Evolutionary conservation across 2,888 invertebrate species (phyloP).

Genomic region (Drosophila anomalata): DNA sequence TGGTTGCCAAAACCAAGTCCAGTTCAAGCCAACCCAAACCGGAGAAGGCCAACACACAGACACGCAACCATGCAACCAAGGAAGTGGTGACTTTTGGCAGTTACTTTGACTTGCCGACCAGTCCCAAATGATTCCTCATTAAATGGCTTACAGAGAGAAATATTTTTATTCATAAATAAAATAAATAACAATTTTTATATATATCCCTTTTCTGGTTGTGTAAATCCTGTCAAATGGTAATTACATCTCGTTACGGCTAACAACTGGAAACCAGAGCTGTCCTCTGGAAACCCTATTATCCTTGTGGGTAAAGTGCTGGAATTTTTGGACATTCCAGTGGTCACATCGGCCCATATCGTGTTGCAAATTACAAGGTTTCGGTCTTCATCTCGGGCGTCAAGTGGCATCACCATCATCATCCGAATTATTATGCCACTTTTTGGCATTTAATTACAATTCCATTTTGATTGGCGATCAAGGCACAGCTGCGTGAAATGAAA

Average conservation of each 20-base stretch:
- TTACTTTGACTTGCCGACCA: constrained; percentile 25
- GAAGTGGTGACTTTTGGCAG: constrained; percentile 44
- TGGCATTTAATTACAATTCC: constrained; percentile 65
- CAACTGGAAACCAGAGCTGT: constrained; percentile 4
- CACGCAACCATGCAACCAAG: constrained; percentile 14
- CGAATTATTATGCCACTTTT: constrained; percentile 60
- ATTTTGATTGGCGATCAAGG: constrained; percentile 42
- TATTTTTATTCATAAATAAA: not conserved
- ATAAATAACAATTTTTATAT: no score
- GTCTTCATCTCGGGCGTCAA: constrained; percentile 7
- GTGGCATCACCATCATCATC: constrained; percentile 20
- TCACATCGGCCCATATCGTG: constrained; percentile 26
- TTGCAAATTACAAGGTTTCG: constrained; percentile 43
- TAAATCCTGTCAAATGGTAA: constrained; percentile 13
- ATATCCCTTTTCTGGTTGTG: not conserved
- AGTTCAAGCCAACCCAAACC: constrained; percentile 26
- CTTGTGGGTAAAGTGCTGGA: constrained; percentile 31
- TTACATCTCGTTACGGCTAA: constrained; percentile 31
- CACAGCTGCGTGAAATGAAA: constrained; percentile 52
- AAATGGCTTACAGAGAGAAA: constrained; percentile 11
- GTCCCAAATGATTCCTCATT: constrained; percentile 35
- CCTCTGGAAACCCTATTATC: constrained; percentile 35
- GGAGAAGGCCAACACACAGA: constrained; percentile 20
- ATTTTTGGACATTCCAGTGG: constrained; percentile 17
- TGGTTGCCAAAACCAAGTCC: constrained; percentile 42